Conservation (phyloP, 1,140 invertebrate genomes). For the Eufriesea mexicana region DNA sequence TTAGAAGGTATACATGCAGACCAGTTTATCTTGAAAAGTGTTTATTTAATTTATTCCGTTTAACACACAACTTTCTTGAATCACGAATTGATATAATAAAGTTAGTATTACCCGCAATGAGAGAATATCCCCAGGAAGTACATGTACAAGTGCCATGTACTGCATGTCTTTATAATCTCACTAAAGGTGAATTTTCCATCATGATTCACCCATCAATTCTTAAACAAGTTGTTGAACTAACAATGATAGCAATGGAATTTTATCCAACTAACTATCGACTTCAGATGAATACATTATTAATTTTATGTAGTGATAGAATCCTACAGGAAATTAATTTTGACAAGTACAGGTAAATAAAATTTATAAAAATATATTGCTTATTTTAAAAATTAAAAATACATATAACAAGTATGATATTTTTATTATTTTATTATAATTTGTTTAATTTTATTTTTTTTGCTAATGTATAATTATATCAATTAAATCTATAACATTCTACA, state of each 20-base stretch:
- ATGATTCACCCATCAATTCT: slow-evolving; percentile 88
- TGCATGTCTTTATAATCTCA: slow-evolving; percentile 91
- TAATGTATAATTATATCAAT: slow-evolving; percentile 1
- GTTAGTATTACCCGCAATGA: slow-evolving; percentile 88
- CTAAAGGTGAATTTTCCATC: slow-evolving; percentile 86
- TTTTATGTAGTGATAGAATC: slow-evolving; percentile 90
- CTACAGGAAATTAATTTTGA: slow-evolving; percentile 90
- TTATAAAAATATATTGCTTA: slow-evolving; percentile 22
- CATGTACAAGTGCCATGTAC: slow-evolving; percentile 91
- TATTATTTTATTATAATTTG: not conserved
- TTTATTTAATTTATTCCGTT: slow-evolving; percentile 87
- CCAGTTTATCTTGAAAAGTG: slow-evolving; percentile 88
- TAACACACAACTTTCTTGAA: slow-evolving; percentile 85
- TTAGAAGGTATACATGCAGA: slow-evolving; percentile 85
- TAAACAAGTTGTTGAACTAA: slow-evolving; percentile 87
- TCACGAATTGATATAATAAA: slow-evolving; percentile 87
- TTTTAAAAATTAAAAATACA: not conserved
- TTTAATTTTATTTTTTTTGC: not conserved
- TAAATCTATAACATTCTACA: slow-evolving; percentile 5
- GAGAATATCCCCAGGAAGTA: slow-evolving; percentile 85
- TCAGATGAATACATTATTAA: slow-evolving; percentile 91
- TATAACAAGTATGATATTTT: not conserved
- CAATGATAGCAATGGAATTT: slow-evolving; percentile 88
- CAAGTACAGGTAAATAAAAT: slow-evolving; percentile 82
- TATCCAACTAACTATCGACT: slow-evolving; percentile 88